Evolutionary conservation across 2,797 vertebrate genomes (phyloP).

Genomic region (Phrynocephalus forsythii): DNA sequence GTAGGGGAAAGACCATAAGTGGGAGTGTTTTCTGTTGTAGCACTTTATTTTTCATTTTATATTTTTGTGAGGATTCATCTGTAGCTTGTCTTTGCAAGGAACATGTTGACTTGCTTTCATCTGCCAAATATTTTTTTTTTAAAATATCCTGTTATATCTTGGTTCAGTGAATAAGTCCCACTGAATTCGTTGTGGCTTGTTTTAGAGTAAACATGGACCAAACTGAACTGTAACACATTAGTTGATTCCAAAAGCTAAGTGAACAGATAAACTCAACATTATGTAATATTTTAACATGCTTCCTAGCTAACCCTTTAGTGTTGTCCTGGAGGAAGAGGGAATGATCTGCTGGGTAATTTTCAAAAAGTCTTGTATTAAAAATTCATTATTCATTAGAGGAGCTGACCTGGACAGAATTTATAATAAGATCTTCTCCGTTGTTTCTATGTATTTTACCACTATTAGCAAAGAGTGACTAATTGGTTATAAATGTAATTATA

Average conservation of each 20-base stretch:
- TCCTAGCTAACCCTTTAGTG: slow-evolving; percentile 59
- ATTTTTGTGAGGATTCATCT: neutral
- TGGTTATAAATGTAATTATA: slow-evolving; percentile 26
- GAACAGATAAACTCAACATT: slow-evolving; percentile 58
- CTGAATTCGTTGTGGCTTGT: neutral
- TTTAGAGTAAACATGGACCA: neutral
- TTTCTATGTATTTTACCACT: slow-evolving; percentile 30
- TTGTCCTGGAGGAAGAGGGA: slow-evolving; percentile 58
- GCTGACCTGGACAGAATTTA: slow-evolving; percentile 46
- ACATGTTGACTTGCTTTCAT: neutral
- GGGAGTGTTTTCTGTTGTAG: neutral
- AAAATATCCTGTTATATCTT: neutral
- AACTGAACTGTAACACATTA: neutral
- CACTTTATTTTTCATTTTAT: neutral
- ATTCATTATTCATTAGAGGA: slow-evolving; percentile 72
- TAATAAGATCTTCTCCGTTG: slow-evolving; percentile 35
- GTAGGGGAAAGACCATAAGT: neutral
- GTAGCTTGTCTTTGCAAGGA: neutral
- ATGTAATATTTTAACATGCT: slow-evolving; percentile 66
- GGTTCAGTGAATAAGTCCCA: neutral
- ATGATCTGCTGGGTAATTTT: slow-evolving; percentile 67
- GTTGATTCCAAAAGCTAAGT: slow-evolving; percentile 44
- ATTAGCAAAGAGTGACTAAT: slow-evolving; percentile 36
- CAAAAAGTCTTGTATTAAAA: slow-evolving; percentile 64
- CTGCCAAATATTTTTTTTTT: too few relatives aligned